These are phyloP conservation scores for Cololabis saira DNA, from an alignment of 2,113 vertebrate species.

Conservation along the genomic window DNA sequence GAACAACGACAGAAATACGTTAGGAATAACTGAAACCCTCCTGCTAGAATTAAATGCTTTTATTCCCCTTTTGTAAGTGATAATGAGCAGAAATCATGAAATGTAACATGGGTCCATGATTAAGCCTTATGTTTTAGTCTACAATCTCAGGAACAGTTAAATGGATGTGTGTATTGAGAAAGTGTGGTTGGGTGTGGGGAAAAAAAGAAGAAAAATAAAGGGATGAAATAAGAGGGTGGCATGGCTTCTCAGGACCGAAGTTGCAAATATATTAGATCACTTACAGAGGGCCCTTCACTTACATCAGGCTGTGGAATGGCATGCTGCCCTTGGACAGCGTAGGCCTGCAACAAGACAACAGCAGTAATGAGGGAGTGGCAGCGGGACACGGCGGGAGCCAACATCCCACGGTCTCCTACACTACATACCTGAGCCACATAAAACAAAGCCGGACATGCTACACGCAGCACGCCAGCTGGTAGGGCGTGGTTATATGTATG, in stretches of 20 bases:
- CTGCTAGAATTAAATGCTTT: constrained; percentile 27
- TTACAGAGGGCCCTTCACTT: constrained; percentile 87
- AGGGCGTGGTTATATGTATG: not conserved
- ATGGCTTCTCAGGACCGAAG: constrained; percentile 69
- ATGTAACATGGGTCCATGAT: constrained; percentile 49
- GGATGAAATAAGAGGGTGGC: constrained; percentile 67
- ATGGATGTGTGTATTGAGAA: constrained; percentile 45
- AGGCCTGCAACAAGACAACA: constrained; percentile 89
- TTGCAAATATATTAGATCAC: constrained; percentile 78
- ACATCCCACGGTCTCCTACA: constrained; percentile 42
- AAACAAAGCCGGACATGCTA: constrained; percentile 34
- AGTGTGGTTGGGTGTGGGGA: not conserved
- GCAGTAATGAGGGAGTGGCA: constrained; percentile 54
- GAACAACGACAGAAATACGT: constrained; percentile 21
- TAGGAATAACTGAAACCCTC: constrained; percentile 5
- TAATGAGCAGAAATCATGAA: constrained; percentile 65
- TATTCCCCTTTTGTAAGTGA: constrained; percentile 41
- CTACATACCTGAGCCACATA: constrained; percentile 21
- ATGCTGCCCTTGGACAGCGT: constrained; percentile 99
- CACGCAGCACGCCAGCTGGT: not conserved
- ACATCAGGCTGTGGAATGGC: constrained; percentile 99
- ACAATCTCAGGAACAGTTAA: constrained; percentile 10
- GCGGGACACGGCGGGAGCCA: constrained; percentile 37
- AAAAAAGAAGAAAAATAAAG: constrained; percentile 19
- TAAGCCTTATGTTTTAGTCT: not conserved